phyloP scores from a whole-genome alignment of 2,113 vertebrate species.

The Sialia sialis region DNA sequence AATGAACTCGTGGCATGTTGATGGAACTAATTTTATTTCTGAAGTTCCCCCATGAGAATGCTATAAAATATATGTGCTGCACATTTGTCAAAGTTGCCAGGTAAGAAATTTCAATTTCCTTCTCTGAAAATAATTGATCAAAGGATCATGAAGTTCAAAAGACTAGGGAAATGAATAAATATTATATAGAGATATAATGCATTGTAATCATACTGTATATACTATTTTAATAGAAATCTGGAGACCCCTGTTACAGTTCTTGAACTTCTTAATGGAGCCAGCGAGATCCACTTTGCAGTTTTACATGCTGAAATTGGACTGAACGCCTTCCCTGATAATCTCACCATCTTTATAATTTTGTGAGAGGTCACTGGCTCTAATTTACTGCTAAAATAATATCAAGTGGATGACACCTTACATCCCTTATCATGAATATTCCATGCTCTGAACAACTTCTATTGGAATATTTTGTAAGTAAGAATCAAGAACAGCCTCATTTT shows the following conservation, averaged over 20 bases:
- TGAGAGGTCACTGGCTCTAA: not conserved
- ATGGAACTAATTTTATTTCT: constrained; percentile 37
- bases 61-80: constrained; percentile 20
- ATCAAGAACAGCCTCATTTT: not conserved
- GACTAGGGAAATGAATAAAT: constrained; percentile 54
- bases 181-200: constrained; percentile 40
- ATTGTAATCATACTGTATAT: constrained; percentile 15
- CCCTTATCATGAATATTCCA: not conserved
- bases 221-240: constrained; percentile 10
- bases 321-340: not conserved
- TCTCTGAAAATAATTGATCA: constrained; percentile 49
- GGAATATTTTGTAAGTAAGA: not conserved
- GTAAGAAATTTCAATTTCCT: constrained; percentile 58
- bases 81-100: constrained; percentile 35
- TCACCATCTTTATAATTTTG: not conserved
- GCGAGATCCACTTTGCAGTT: not conserved
- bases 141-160: constrained; percentile 24
- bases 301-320: not conserved
- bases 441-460: not conserved
- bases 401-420: not conserved
- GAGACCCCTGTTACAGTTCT: constrained; percentile 3
- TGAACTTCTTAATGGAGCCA: constrained; percentile 32
- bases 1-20: not conserved
- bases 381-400: constrained; percentile 36
- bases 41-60: constrained; percentile 14